Conservation (phyloP, 2,113 vertebrate genomes). For the Trogon melanurus region DNA sequence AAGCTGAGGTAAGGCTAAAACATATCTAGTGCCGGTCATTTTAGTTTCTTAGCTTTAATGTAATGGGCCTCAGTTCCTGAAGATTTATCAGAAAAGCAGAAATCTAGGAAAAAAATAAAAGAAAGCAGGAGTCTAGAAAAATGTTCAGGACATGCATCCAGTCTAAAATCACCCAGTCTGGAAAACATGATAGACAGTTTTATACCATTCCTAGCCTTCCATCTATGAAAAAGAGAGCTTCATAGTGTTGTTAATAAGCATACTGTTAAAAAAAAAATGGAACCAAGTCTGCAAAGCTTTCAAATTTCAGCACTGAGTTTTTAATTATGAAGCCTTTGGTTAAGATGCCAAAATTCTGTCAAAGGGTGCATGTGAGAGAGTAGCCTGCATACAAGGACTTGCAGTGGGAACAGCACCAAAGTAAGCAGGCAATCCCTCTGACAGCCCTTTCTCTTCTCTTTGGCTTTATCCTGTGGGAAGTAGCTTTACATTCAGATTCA, state of each 20-base stretch:
- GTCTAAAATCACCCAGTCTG: constrained; percentile 22
- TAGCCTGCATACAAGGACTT: background rate
- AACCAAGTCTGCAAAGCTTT: background rate
- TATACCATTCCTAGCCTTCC: constrained; percentile 27
- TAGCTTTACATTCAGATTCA: constrained; percentile 39
- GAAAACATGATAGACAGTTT: constrained; percentile 40
- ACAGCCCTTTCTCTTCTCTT: background rate
- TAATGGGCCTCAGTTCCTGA: background rate
- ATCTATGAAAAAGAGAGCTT: constrained; percentile 22
- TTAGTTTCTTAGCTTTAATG: background rate
- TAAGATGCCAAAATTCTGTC: constrained; percentile 36
- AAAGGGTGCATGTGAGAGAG: background rate
- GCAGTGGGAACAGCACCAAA: constrained; percentile 4
- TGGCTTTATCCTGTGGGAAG: constrained; percentile 47
- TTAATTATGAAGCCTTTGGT: constrained; percentile 16
- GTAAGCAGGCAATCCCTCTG: background rate
- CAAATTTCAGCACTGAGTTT: background rate
- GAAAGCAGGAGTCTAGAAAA: constrained; percentile 2
- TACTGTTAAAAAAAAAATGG: background rate
- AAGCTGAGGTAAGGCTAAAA: background rate
- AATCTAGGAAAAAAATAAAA: constrained; percentile 11
- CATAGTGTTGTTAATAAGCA: constrained; percentile 22
- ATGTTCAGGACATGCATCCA: background rate
- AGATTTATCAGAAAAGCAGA: background rate
- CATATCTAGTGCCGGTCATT: background rate